Evolutionary conservation across 1,140 invertebrate genomes (phyloP).

Genomic region (Tetraneura akinire): DNA sequence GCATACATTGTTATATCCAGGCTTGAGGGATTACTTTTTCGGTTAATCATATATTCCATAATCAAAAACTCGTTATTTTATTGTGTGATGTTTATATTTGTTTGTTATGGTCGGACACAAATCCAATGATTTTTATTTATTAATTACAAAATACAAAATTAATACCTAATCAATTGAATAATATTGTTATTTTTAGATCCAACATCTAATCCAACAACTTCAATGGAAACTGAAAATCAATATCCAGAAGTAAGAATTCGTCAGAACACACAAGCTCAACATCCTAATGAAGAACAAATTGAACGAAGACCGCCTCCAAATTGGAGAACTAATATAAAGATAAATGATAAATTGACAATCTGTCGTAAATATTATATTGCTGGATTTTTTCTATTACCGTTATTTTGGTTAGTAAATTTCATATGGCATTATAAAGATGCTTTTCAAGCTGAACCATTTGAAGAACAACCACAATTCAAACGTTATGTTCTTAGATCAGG

Average conservation of each 20-base stretch:
- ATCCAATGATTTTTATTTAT: too few species aligned
- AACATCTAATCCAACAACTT: slow-evolving; percentile 5
- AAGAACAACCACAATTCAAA: slow-evolving; percentile 34
- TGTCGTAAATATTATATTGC: slow-evolving; percentile 44
- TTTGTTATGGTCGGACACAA: too few species aligned
- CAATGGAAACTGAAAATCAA: background rate
- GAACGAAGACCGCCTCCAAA: slow-evolving; percentile 25
- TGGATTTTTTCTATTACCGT: slow-evolving; percentile 30
- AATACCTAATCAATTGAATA: background rate
- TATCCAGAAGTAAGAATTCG: slow-evolving; percentile 32
- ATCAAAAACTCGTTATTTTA: too few species aligned
- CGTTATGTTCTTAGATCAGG: slow-evolving; percentile 31
- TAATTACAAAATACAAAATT: too few species aligned
- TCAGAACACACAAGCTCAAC: background rate
- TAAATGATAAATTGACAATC: slow-evolving; percentile 15
- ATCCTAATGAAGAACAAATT: background rate
- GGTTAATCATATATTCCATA: too few species aligned
- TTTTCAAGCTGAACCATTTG: slow-evolving; percentile 27
- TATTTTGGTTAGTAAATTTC: slow-evolving; percentile 46
- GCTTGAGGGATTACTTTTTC: too few species aligned
- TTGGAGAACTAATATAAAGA: slow-evolving; percentile 45
- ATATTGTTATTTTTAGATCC: slow-evolving; percentile 1
- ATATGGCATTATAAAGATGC: slow-evolving; percentile 43
- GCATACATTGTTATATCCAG: too few species aligned
- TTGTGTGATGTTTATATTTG: too few species aligned